Conservation (phyloP, 2,113 vertebrate genomes). For the Shinisaurus crocodilurus region DNA sequence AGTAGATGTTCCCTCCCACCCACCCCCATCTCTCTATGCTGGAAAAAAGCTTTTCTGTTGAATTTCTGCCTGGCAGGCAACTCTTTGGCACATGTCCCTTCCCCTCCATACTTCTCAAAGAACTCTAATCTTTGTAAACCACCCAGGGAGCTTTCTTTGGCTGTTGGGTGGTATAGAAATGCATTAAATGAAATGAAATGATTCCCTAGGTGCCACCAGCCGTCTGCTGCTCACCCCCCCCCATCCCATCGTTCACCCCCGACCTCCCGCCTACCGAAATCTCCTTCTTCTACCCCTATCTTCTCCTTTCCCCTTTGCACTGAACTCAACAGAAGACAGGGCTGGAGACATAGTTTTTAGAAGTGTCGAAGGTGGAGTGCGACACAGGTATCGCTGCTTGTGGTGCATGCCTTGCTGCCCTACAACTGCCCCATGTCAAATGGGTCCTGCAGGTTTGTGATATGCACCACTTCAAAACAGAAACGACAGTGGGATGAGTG, state of each 20-base stretch:
- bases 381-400: background rate
- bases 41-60: background rate
- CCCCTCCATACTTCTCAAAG: background rate
- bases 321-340: background rate
- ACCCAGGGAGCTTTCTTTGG: too few species aligned
- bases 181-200: too few species aligned
- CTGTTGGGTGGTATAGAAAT: too few species aligned
- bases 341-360: too few species aligned
- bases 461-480: background rate
- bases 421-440: background rate
- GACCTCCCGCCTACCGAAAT: background rate
- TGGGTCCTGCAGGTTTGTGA: background rate
- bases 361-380: background rate
- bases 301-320: background rate
- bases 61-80: background rate
- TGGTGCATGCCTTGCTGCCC: background rate
- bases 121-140: too few species aligned
- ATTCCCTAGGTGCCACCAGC: background rate
- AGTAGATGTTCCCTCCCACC: background rate
- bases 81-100: background rate
- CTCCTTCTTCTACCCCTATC: too few species aligned
- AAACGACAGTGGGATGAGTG: too few species aligned
- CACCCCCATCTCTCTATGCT: background rate
- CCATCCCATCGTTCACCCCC: background rate
- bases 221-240: background rate